Evolutionary conservation across 2,888 invertebrate genomes (phyloP).

Genomic region (Camponotus fellah): DNA sequence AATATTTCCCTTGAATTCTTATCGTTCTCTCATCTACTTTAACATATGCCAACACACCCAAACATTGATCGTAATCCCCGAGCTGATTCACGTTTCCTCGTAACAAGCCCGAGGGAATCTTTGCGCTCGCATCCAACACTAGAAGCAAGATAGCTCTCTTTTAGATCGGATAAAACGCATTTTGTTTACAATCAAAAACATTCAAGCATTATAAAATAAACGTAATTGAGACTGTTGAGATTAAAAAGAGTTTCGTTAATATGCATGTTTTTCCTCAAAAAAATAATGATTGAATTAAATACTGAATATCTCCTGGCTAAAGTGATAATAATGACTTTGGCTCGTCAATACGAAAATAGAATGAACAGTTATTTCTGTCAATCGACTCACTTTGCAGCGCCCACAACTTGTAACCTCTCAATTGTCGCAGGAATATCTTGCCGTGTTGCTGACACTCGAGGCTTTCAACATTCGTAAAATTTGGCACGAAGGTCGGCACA

Average conservation of each 20-base stretch:
- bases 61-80: constrained; percentile 91
- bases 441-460: constrained; percentile 90
- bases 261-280: neutral
- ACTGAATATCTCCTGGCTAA: neutral
- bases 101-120: constrained; percentile 90
- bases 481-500: constrained; percentile 90
- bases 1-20: constrained; percentile 90
- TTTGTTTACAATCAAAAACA: neutral
- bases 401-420: constrained; percentile 91
- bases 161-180: neutral
- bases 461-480: constrained; percentile 89
- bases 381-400: constrained; percentile 89
- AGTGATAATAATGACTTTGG: constrained; percentile 29
- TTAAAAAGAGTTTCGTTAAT: neutral
- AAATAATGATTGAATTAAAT: neutral
- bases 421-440: constrained; percentile 90
- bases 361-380: constrained; percentile 30
- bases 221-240: neutral
- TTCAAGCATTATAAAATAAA: neutral
- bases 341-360: constrained; percentile 26
- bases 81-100: constrained; percentile 91
- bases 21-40: constrained; percentile 89
- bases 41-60: constrained; percentile 87
- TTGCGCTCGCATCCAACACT: constrained; percentile 92
- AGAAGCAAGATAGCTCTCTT: constrained; percentile 76